Conservation (phyloP, 2,888 invertebrate genomes). For the Julus scandinavius region DNA sequence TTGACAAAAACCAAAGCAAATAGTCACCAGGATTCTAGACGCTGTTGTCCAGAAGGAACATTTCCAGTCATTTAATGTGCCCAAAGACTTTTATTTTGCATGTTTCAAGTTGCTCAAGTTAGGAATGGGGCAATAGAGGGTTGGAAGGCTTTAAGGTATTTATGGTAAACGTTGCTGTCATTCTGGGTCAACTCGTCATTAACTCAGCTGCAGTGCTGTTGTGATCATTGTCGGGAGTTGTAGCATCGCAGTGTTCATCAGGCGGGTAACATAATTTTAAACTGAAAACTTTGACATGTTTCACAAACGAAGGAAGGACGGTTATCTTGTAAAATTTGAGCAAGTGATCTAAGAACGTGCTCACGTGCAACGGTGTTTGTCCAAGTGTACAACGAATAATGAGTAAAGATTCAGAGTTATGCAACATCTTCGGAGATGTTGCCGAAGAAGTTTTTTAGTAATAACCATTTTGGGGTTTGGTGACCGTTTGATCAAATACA, state of each 20-base stretch:
- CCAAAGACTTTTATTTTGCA: not conserved
- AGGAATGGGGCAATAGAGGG: not conserved
- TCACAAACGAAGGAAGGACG: no score
- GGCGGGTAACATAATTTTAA: not conserved
- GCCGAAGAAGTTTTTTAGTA: not conserved
- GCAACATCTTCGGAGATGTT: not conserved
- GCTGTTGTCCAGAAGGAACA: not conserved
- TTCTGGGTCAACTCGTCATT: no score
- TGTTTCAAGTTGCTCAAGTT: not conserved
- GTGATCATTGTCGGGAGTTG: not conserved
- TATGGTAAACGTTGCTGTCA: not conserved
- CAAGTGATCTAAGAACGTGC: no score
- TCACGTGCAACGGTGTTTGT: no score
- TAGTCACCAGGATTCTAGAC: not conserved
- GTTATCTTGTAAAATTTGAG: no score
- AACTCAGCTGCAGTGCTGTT: not conserved
- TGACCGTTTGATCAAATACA: no score
- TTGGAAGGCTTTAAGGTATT: not conserved
- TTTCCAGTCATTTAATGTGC: not conserved
- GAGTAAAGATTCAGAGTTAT: not conserved
- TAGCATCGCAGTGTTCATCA: not conserved
- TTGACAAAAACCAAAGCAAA: constrained; percentile 24
- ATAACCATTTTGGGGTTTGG: not conserved
- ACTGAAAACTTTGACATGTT: not conserved
- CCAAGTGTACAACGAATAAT: not conserved